These are phyloP conservation scores for Hypanus sabinus DNA, from an alignment of 2,113 vertebrate species.

Conservation along the genomic window DNA sequence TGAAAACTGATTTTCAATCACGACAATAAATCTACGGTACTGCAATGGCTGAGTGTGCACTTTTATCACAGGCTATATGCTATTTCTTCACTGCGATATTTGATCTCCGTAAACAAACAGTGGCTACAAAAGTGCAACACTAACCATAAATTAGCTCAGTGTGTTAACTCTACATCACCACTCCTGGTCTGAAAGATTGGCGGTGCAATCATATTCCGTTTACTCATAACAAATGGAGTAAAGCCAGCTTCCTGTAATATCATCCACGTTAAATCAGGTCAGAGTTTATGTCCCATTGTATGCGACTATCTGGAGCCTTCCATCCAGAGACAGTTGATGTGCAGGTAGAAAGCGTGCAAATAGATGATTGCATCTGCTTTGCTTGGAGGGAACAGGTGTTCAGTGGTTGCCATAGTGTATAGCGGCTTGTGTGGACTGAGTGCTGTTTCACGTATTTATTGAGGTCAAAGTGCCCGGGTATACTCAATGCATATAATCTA, in stretches of 20 bases:
- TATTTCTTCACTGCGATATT: background rate
- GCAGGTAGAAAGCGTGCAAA: background rate
- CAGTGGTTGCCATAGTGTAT: background rate
- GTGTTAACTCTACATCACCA: background rate
- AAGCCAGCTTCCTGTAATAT: background rate
- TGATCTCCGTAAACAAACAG: background rate
- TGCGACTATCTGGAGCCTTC: background rate
- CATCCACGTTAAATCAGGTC: background rate
- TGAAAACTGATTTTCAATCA: background rate
- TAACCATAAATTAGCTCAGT: background rate
- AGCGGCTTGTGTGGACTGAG: no score
- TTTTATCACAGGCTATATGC: background rate
- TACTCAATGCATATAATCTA: constrained; percentile 2
- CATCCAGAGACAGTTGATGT: background rate
- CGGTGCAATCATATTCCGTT: background rate
- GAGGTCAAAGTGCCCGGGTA: background rate
- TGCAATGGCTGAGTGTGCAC: background rate
- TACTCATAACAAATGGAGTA: background rate
- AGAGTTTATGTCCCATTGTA: background rate
- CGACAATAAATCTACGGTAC: background rate
- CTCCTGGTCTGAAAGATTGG: background rate
- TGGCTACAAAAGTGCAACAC: background rate
- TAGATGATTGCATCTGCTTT: background rate
- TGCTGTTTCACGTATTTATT: background rate
- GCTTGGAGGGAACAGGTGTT: background rate